Evolutionary conservation across 1,140 invertebrate species (phyloP), one percentile per base, ranked within the genome.

Genomic region (Drosophila azteca): DNA sequence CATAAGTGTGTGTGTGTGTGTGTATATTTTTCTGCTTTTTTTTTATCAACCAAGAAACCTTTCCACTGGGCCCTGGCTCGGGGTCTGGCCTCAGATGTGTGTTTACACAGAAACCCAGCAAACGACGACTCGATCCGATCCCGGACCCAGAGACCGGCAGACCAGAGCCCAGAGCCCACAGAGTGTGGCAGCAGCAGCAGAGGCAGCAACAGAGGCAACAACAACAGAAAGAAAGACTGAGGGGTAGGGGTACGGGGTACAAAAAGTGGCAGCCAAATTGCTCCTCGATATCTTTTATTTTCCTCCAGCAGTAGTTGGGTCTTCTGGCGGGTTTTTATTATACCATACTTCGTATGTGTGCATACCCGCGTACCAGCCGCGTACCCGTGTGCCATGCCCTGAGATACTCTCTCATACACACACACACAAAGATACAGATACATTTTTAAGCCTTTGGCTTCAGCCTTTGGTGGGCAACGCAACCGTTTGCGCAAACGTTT

Each of bases 261-360:
- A 65, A 78, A 78, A 77, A 84, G 76, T 88, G 83, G 83, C 83
- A 88, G 83, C 83, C 83, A 88, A 88, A 88, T 88, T 88, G 83
- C 83, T 88, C 79, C 83, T 88, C 83, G 84, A 88, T 88, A 88
- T 88, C 83, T 88, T 88, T 88, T 89, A 81, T 77, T 87, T 84
- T 87, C 73, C 71, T 69, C 62, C 72, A 76, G 73, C 69, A 82
- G 81, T 75, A 87, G 82, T 65, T 80, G 62, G 35, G 59, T 72
- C 67, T 76, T 63, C 53, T 76, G 65, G 57, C 52, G 55, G 35
- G 46, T 69, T 77, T 77, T 70, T 77, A 53, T 68, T 77, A 59
- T 72, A 67, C 17, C n/a, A n/a, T n/a, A n/a, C n/a, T n/a, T n/a
- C 5, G 3, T 76, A 61, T 74, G 49, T 39, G 35, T 43, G 29